Evolutionary conservation across 2,888 invertebrate species (phyloP).

Genomic region (Cotesia congregata): DNA sequence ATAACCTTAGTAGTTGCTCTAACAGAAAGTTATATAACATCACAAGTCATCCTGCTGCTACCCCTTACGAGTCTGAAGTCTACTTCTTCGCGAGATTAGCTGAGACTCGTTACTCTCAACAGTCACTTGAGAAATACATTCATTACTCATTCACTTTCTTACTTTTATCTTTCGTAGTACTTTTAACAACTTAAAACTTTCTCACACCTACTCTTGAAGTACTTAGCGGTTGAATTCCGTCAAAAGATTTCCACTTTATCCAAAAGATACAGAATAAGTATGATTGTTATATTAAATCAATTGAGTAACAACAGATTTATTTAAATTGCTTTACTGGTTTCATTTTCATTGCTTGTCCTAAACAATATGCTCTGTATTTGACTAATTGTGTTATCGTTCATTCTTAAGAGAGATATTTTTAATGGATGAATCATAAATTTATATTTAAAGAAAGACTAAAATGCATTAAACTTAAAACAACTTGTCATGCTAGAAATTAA

Average conservation of each 20-base stretch:
- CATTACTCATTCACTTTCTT: slow-evolving; percentile 1
- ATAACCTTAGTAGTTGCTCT: background rate
- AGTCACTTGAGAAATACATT: background rate
- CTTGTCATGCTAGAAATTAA: no score
- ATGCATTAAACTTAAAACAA: no score
- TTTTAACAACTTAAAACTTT: background rate
- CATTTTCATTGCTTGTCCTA: background rate
- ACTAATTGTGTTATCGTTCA: no score
- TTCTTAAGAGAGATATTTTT: no score
- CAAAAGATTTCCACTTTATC: background rate
- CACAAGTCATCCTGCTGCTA: background rate
- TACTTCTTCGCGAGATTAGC: background rate
- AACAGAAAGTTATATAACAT: background rate
- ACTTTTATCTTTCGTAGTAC: background rate
- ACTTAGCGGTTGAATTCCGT: background rate
- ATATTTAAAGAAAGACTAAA: no score
- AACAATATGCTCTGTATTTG: no score
- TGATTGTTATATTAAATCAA: background rate
- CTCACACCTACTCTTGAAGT: background rate
- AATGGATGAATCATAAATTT: no score
- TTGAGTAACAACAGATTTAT: background rate
- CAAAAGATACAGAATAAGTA: background rate
- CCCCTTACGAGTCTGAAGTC: background rate
- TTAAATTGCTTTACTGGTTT: background rate
- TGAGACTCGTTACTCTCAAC: background rate